Evolutionary conservation across 2,888 invertebrate genomes (phyloP).

Genomic region (Tiliacea citrago): DNA sequence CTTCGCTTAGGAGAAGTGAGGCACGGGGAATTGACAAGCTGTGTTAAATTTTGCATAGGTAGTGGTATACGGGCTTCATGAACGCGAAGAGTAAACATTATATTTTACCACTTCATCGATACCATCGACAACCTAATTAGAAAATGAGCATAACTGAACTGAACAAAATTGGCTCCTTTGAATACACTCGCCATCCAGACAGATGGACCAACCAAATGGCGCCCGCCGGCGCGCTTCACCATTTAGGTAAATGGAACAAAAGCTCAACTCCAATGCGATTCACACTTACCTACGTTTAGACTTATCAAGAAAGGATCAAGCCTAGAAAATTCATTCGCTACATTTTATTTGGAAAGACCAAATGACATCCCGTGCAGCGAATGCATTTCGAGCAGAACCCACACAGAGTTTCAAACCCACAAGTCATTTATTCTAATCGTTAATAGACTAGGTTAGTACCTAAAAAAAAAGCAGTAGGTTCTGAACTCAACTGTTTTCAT

Average conservation of each 20-base stretch:
- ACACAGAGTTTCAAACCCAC: too few relatives aligned
- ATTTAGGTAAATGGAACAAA: slow-evolving; percentile 4
- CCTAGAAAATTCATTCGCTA: not conserved
- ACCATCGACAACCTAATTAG: not conserved
- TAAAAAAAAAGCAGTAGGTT: not conserved
- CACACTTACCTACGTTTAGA: not conserved
- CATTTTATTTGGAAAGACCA: not conserved
- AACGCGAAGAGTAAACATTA: not conserved
- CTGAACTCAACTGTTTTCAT: not conserved
- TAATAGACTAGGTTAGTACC: not conserved
- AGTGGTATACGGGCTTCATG: too few relatives aligned
- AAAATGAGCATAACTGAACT: not conserved
- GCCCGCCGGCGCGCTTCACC: not conserved
- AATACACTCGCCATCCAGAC: not conserved
- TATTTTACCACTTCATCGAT: not conserved
- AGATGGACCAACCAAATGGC: slow-evolving; percentile 10
- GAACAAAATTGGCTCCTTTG: not conserved
- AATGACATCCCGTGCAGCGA: too few relatives aligned
- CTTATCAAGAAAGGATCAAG: not conserved
- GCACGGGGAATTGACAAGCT: not conserved
- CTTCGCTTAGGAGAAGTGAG: slow-evolving; percentile 1
- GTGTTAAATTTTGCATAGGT: too few relatives aligned
- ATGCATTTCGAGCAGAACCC: not conserved
- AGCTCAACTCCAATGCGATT: not conserved
- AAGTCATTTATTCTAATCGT: not conserved